Base-by-base conservation (phyloP, 2,888 invertebrate genomes). In the Drosophila neotestacea region DNA sequence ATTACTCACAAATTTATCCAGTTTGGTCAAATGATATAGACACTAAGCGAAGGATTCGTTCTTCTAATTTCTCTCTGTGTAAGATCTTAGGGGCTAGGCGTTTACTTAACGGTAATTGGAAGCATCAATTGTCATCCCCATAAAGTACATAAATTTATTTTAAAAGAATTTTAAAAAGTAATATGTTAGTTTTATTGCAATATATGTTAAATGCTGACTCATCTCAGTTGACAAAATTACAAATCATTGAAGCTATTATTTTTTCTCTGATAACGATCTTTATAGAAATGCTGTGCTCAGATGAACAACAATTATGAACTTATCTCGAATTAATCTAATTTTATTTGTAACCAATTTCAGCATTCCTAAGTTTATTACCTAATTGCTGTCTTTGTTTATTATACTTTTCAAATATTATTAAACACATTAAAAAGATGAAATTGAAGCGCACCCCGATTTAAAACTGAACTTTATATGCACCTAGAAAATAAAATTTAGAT, bases 41-140 rank as follows among this genome's bases (percentile, higher is more conserved):
- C 16, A 16, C 16, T 16, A 16, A 16, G 0, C 16, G 16, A 16
- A 16, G 16, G 16, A 16, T 16, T 16, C 16, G 1, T 16, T 16
- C 16, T 16, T 16, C 16, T 16, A 16, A 16, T 16, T 16, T 16
- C 0, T 16, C 16, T 16, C 16, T 16, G 16, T 16, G 16, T 16
- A 16, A 16, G 16, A 0, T 16, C 16, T 16, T 16, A 16, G 59
- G 58, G 67, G 48, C 70, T 69, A 64, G 66, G 63, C 55, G 56
- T 66, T 27, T 58, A 56, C 50, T 63, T 60, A 76, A 77, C 78
- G 78, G 75, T 76, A 76, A 76, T 76, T 76, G 78, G 69, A 59
- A 58, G 34, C 75, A 50, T 62, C 70, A 73, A 69, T 77, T 77
- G 64, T 61, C 76, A 55, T 58, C 64, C 51, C 39, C 39, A 27